Evolutionary conservation across 2,113 vertebrate genomes (phyloP), one percentile per base, ranked within the genome.

Genomic region (Chaenogobius annularis): DNA sequence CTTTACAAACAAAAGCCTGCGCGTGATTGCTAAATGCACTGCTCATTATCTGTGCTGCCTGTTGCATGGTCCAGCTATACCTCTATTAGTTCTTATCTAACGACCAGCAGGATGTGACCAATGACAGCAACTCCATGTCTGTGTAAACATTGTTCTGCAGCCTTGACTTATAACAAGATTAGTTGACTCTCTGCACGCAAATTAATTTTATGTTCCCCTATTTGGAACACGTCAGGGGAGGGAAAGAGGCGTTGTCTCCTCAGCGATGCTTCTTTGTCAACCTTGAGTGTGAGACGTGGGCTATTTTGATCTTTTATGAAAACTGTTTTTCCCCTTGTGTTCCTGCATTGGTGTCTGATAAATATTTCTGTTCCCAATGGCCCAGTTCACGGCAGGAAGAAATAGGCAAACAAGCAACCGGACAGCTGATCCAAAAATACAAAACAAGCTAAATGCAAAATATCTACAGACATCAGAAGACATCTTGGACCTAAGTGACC

Each of bases 381-480:
- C 63, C 20, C 68, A 86, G 56, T 50, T 68, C 75, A 73, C 71
- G 70, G 67, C 86, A 83, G 82, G 87, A 89, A 87, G 75, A 76
- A 72, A 86, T 14, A 31, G 73, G 62, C 85, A 81, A 90, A 87
- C 86, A 85, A 56, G 73, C 66, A 54, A 50, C 82, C 77, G 61
- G 78, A 70, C 26, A n/a, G 50, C 56, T 75, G 63, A 55, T 67
- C 67, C 3, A 17, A 77, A 85, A 63, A 68, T 40, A 73, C 48
- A 72, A 40, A 79, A 73, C 5, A 56, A 3, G 10, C 11, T 6
- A 12, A 23, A 52, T 52, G 7, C 50, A 52, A 5, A 6, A 48
- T n/a, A n/a, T 56, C 5, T 35, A 31, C 20, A 26, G 12, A 14
- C 5, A 7, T 31, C 23, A 31, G 17, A 37, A 63, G 15, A 19